These are phyloP conservation scores for Mellivora capensis DNA, from an alignment of 2,113 vertebrate genomes.

Conservation along the genomic window DNA sequence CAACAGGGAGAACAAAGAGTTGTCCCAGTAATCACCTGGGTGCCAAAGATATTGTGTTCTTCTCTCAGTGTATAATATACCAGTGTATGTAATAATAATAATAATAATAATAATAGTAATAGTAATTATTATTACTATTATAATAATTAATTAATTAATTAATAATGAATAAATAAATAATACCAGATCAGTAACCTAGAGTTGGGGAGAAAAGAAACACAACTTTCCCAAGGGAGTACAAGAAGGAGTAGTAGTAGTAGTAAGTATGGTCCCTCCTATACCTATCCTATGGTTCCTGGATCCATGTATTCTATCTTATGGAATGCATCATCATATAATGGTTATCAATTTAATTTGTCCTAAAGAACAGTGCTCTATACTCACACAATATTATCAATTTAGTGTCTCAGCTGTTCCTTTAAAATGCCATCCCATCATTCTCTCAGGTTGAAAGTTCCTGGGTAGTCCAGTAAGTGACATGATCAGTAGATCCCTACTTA, in stretches of 20 bases:
- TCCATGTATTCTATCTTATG: background rate
- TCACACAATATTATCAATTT: background rate
- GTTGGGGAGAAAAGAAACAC: background rate
- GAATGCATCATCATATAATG: background rate
- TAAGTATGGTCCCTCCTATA: rapidly evolving
- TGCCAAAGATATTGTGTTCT: background rate
- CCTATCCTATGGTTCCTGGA: background rate
- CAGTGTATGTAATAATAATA: too few species aligned
- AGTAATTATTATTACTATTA: too few species aligned
- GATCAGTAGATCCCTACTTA: background rate
- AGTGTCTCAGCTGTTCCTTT: background rate
- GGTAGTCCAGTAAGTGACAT: background rate
- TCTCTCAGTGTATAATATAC: background rate
- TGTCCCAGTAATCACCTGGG: background rate
- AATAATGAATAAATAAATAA: too few species aligned
- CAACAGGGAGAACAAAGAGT: background rate
- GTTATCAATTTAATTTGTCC: background rate
- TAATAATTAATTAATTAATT: too few species aligned
- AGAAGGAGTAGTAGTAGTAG: background rate
- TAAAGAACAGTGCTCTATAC: background rate
- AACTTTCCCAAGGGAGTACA: background rate
- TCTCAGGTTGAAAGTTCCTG: background rate
- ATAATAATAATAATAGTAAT: too few species aligned
- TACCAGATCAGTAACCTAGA: background rate
- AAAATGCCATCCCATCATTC: background rate